phyloP scores from a whole-genome alignment of 2,113 vertebrate species.

The Macaca mulatta region DNA sequence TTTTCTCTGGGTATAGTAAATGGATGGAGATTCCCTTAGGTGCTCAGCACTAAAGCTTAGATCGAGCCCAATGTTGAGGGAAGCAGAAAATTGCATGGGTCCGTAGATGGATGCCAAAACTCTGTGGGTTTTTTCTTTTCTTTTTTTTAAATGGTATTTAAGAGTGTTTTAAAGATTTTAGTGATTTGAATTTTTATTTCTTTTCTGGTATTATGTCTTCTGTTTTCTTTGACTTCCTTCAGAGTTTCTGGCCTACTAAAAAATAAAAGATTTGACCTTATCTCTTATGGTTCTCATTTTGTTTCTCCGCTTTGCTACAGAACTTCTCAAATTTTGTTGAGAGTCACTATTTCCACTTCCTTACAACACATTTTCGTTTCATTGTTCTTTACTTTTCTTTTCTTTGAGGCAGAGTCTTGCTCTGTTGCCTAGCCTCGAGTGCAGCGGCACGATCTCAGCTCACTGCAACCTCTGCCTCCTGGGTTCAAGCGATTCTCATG shows the following conservation, averaged over 20 bases:
- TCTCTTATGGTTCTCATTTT: neutral
- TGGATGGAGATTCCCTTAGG: neutral
- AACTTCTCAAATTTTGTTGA: neutral
- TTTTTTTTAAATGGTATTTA: neutral
- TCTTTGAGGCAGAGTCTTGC: no score
- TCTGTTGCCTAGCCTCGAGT: no score
- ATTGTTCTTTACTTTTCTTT: no score
- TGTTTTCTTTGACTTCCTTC: neutral
- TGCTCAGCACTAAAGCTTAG: neutral
- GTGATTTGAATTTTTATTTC: neutral
- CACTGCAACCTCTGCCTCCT: no score
- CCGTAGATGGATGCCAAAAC: neutral
- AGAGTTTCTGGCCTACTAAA: neutral
- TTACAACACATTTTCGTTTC: neutral
- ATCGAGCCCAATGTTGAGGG: neutral
- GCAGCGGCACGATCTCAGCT: no score
- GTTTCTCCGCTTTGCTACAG: neutral
- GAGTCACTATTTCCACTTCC: neutral
- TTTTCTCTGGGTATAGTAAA: neutral
- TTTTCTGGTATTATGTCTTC: neutral
- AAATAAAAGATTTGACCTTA: neutral
- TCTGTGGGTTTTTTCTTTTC: no score
- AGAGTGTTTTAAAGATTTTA: neutral
- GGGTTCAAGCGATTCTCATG: no score
- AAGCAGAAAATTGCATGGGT: neutral